phyloP scores from a whole-genome alignment of 2,797 vertebrate species.

The Poecilia picta region DNA sequence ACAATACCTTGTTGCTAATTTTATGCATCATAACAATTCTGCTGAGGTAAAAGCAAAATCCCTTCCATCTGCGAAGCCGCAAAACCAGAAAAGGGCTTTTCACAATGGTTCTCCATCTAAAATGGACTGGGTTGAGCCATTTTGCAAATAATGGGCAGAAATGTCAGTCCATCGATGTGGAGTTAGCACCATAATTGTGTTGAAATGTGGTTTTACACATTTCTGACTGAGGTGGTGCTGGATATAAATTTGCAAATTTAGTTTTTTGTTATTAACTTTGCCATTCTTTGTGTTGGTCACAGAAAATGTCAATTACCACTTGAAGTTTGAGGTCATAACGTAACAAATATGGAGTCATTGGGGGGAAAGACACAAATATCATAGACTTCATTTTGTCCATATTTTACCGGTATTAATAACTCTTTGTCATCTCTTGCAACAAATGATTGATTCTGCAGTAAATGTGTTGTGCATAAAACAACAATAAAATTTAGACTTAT shows the following conservation, averaged over 20 bases:
- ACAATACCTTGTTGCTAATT: not conserved
- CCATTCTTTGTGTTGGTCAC: not conserved
- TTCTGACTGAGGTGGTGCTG: not conserved
- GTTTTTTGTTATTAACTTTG: not conserved
- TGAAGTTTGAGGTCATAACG: not conserved
- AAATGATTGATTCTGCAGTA: conserved; percentile 1
- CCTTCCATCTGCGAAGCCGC: not conserved
- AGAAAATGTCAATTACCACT: not conserved
- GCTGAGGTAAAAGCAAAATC: not conserved
- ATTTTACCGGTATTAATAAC: conserved; percentile 16
- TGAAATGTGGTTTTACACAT: not conserved
- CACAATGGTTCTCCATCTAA: not conserved
- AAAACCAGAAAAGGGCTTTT: not conserved
- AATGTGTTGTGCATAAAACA: conserved; percentile 26
- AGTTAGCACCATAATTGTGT: not conserved
- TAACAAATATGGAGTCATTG: not conserved
- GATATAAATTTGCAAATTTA: not conserved
- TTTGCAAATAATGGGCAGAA: not conserved
- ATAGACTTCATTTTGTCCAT: not conserved
- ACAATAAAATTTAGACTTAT: conserved; percentile 19
- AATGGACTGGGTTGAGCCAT: not conserved
- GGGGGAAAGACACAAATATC: not conserved
- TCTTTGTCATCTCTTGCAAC: not conserved
- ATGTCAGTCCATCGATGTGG: not conserved
- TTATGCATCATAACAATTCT: not conserved